A percentile compares a stretch with the other conserved stretches of the same genome.
These are phyloP conservation scores for Penaeus indicus DNA, from an alignment of 1,140 invertebrate species.

Conservation along the genomic window DNA sequence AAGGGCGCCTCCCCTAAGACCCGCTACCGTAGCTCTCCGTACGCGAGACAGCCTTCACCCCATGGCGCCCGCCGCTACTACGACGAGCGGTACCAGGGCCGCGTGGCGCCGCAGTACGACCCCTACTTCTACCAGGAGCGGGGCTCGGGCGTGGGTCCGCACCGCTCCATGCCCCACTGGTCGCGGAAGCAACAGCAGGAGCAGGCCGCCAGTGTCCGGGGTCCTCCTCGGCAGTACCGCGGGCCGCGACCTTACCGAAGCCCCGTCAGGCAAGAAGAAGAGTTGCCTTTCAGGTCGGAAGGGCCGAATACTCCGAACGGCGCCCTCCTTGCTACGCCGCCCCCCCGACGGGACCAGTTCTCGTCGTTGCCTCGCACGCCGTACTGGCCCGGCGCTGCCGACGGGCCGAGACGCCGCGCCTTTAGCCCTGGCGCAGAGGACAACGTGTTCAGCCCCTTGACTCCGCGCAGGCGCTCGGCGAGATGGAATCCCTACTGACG, in stretches of 20 bases:
- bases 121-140: slow-evolving; percentile 45
- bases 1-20: neutral
- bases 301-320: neutral
- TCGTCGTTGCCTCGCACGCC: slow-evolving; percentile 26
- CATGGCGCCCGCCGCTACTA: slow-evolving; percentile 35
- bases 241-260: slow-evolving; percentile 32
- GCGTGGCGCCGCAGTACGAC: slow-evolving; percentile 40
- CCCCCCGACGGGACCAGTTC: neutral
- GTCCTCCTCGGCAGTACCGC: slow-evolving; percentile 34
- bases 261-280: slow-evolving; percentile 1
- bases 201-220: neutral
- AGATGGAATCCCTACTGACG: slow-evolving; percentile 38
- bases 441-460: slow-evolving; percentile 27
- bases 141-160: slow-evolving; percentile 34
- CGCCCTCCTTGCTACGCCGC: neutral
- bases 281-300: neutral
- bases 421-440: slow-evolving; percentile 32
- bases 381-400: neutral
- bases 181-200: neutral
- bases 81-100: slow-evolving; percentile 38
- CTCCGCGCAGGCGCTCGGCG: slow-evolving; percentile 2
- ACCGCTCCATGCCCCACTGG: slow-evolving; percentile 27
- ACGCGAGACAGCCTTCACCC: neutral
- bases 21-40: neutral
- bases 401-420: slow-evolving; percentile 8